These are phyloP conservation scores for Eudasyphora cyanicolor DNA, from an alignment of 2,888 invertebrate species.

Conservation along the genomic window DNA sequence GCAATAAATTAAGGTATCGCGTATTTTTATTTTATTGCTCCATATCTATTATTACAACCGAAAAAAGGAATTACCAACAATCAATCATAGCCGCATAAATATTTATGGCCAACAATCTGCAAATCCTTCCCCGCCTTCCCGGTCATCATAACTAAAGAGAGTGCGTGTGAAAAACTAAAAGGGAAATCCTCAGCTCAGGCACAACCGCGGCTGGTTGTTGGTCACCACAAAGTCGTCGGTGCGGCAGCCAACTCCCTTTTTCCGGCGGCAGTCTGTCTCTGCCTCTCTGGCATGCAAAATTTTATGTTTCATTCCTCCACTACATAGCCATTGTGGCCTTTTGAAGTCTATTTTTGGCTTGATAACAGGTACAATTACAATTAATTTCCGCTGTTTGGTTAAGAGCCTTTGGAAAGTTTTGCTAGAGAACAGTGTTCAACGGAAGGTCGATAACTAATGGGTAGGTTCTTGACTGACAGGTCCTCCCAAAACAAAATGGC, in stretches of 20 bases:
- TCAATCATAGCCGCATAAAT: conserved; percentile 19
- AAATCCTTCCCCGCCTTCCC: too few species aligned
- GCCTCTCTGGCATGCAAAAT: background rate
- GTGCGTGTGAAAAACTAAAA: background rate
- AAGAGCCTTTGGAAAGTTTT: conserved; percentile 29
- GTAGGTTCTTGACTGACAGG: too few species aligned
- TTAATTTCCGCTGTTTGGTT: conserved; percentile 57
- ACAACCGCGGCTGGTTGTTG: background rate
- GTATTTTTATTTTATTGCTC: background rate
- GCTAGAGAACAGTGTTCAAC: conserved; percentile 15
- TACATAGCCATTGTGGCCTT: background rate
- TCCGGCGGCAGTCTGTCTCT: background rate
- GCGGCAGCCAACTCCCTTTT: background rate
- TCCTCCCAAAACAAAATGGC: too few species aligned
- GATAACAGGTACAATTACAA: conserved; percentile 47
- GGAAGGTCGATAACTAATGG: too few species aligned
- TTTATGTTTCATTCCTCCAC: background rate
- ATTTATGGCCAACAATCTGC: conserved; percentile 7
- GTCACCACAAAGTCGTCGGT: background rate
- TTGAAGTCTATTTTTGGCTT: conserved; percentile 28
- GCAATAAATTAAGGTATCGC: conserved; percentile 28
- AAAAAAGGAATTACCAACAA: conserved; percentile 27
- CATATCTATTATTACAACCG: background rate
- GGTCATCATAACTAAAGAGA: too few species aligned
- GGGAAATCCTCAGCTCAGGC: background rate